Evolutionary conservation across 2,888 invertebrate genomes (phyloP).

Genomic region (Xylocampa areola): DNA sequence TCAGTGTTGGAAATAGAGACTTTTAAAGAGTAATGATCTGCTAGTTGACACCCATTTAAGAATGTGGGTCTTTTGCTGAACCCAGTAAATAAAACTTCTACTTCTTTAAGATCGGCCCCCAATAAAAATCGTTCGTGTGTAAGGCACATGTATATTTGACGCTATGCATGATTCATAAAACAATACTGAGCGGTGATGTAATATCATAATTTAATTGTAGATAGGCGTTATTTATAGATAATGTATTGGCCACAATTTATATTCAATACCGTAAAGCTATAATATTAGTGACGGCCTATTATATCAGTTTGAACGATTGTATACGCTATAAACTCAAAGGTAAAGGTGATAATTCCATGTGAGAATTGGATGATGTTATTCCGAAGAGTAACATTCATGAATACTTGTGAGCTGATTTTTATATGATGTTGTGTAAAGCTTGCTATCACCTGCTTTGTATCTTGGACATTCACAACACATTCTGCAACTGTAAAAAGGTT

Average conservation of each 20-base stretch:
- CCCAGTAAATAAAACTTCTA: too few species aligned
- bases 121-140: slow-evolving; percentile 33
- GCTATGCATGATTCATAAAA: slow-evolving; percentile 55
- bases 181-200: slow-evolving; percentile 47
- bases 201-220: slow-evolving; percentile 49
- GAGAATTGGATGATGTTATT: slow-evolving; percentile 33
- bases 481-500: slow-evolving; percentile 35
- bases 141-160: slow-evolving; percentile 1
- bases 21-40: too few species aligned
- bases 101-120: too few species aligned
- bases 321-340: not conserved
- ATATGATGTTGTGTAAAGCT: slow-evolving; percentile 22
- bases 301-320: slow-evolving; percentile 8
- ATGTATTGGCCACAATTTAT: slow-evolving; percentile 44
- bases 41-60: too few species aligned
- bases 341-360: slow-evolving; percentile 29
- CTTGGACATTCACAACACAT: slow-evolving; percentile 33
- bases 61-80: too few species aligned
- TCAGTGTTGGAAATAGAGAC: too few species aligned
- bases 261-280: slow-evolving; percentile 52
- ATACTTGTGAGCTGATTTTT: slow-evolving; percentile 48
- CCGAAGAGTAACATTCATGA: slow-evolving; percentile 31
- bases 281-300: slow-evolving; percentile 38
- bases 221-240: slow-evolving; percentile 50
- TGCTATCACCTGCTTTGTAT: slow-evolving; percentile 19